These are phyloP conservation scores for Diadegma fenestrale DNA, from an alignment of 2,888 invertebrate genomes.

Conservation along the genomic window DNA sequence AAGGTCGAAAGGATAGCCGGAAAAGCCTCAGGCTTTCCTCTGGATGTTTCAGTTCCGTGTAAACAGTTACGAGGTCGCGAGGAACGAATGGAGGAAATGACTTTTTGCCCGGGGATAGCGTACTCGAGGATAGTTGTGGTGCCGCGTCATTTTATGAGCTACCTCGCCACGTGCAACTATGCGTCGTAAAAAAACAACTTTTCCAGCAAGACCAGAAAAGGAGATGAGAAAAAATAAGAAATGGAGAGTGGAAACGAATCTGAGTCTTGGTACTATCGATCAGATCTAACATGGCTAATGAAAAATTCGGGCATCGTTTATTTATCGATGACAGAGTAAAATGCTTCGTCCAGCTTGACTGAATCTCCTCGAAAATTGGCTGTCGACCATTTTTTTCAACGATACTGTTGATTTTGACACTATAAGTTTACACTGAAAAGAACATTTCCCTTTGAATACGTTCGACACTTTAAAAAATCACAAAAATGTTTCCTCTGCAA, in stretches of 20 bases:
- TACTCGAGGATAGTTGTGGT: constrained; percentile 67
- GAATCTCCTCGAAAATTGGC: background rate
- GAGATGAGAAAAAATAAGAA: constrained; percentile 46
- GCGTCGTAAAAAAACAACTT: constrained; percentile 30
- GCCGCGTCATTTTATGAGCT: constrained; percentile 67
- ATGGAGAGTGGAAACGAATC: background rate
- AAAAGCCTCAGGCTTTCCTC: constrained; percentile 53
- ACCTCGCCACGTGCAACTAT: constrained; percentile 54
- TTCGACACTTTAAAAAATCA: no score
- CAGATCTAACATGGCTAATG: constrained; percentile 64
- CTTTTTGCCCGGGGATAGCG: constrained; percentile 65
- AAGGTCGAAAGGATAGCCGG: constrained; percentile 33
- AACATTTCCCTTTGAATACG: no score
- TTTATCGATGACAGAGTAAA: background rate
- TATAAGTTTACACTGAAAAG: no score
- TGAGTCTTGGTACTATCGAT: constrained; percentile 5
- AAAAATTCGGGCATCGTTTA: constrained; percentile 43
- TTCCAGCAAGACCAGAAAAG: constrained; percentile 21
- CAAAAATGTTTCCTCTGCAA: no score
- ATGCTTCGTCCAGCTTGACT: background rate
- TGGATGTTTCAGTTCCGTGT: constrained; percentile 63
- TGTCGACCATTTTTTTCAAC: background rate
- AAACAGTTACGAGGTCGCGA: constrained; percentile 67
- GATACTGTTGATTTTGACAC: no score
- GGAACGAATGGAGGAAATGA: constrained; percentile 69